Evolutionary conservation across 2,797 vertebrate species (phyloP).

Genomic region (Hirundo rustica): DNA sequence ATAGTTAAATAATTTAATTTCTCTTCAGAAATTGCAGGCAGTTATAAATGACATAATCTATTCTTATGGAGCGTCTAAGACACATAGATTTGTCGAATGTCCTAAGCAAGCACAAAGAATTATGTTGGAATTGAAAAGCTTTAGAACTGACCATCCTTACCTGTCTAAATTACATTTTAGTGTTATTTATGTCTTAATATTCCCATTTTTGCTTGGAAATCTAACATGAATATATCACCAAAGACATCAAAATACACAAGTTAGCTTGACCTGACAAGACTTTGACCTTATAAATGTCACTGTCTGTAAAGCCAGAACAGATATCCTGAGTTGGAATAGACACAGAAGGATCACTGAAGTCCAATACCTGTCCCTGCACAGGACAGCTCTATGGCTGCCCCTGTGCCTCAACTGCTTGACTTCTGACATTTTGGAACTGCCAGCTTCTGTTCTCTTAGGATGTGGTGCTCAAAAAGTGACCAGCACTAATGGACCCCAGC

Average conservation of each 20-base stretch:
- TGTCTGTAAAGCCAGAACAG: background rate
- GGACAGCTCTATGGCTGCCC: background rate
- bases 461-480: background rate
- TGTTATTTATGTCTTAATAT: background rate
- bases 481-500: too few relatives aligned
- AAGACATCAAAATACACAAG: background rate
- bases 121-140: background rate
- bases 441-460: background rate
- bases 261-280: background rate
- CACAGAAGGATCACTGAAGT: background rate
- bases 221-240: background rate
- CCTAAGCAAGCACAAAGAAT: background rate
- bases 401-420: background rate
- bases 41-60: background rate
- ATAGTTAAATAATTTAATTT: conserved; percentile 33
- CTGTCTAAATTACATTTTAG: background rate
- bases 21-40: background rate
- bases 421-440: background rate
- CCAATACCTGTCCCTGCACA: background rate
- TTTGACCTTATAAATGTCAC: background rate
- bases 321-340: background rate
- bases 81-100: background rate
- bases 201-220: background rate
- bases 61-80: background rate
- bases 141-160: background rate